Percentiles rank a stretch among this genome's conserved stretches.
These are phyloP conservation scores for Pionites leucogaster DNA, from an alignment of 2,113 vertebrate species.

Conservation along the genomic window DNA sequence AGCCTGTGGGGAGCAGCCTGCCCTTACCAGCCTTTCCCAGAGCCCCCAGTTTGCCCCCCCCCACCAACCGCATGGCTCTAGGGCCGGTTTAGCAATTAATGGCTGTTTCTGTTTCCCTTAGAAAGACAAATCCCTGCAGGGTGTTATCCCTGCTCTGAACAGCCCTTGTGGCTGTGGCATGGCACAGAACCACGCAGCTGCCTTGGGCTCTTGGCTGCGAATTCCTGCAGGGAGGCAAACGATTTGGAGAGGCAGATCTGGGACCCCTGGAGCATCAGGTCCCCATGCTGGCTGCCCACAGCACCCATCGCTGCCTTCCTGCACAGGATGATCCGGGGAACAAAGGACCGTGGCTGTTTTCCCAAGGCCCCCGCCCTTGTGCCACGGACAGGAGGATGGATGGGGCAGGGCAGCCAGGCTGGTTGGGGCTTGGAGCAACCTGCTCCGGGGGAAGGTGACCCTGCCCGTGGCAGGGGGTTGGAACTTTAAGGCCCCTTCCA, in stretches of 20 bases:
- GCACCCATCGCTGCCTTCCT: not conserved
- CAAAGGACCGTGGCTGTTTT: not conserved
- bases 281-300: not conserved
- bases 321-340: not conserved
- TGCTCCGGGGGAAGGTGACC: not conserved
- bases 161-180: not conserved
- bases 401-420: too few species aligned
- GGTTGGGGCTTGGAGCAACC: not conserved
- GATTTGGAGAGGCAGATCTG: not conserved
- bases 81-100: not conserved
- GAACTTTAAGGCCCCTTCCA: not conserved
- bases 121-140: not conserved
- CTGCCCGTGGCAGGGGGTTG: not conserved
- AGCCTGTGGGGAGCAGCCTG: not conserved
- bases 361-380: not conserved
- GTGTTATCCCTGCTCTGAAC: not conserved
- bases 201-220: not conserved
- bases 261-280: accelerated
- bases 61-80: accelerated
- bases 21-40: not conserved
- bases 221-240: not conserved
- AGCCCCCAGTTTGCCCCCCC: not conserved
- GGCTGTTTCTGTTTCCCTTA: not conserved
- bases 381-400: not conserved
- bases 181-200: not conserved